A percentile compares a stretch with the other conserved stretches of the same genome.
Evolutionary conservation across 2,888 invertebrate species (phyloP).

Genomic region (Anoplius nigerrimus): DNA sequence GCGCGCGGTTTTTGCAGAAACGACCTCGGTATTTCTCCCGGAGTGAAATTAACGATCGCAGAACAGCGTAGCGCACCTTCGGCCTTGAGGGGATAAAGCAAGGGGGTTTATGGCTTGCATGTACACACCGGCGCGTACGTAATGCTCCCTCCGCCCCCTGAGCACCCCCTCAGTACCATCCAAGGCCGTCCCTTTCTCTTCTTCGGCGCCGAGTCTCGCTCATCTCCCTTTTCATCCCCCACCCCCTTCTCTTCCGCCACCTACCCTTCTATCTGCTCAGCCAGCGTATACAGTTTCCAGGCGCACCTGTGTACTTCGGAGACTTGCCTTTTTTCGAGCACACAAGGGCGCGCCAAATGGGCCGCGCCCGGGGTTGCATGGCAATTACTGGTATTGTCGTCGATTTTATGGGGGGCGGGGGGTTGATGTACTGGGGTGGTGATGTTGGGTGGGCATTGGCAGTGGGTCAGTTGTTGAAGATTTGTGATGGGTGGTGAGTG

Average conservation of each 20-base stretch:
- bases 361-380: background rate
- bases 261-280: background rate
- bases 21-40: constrained; percentile 66
- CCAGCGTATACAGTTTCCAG: constrained; percentile 10
- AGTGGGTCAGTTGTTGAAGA: no score
- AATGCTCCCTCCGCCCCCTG: constrained; percentile 41
- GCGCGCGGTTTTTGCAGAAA: constrained; percentile 61
- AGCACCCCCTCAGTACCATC: no score
- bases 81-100: constrained; percentile 60
- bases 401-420: background rate
- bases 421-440: no score
- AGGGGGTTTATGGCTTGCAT: constrained; percentile 61
- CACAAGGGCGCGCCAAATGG: background rate
- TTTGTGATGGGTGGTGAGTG: no score
- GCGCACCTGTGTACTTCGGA: constrained; percentile 25
- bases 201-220: constrained; percentile 3
- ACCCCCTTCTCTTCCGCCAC: background rate
- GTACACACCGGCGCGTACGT: constrained; percentile 50
- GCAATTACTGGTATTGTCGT: constrained; percentile 5
- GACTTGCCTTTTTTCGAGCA: background rate
- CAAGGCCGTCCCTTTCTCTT: no score
- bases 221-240: background rate
- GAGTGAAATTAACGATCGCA: constrained; percentile 67
- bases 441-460: no score
- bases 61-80: constrained; percentile 61